Percentiles rank a stretch among this genome's conserved stretches.
These are phyloP conservation scores for Rhodophaea formosa DNA, from an alignment of 2,888 invertebrate genomes.

Conservation along the genomic window DNA sequence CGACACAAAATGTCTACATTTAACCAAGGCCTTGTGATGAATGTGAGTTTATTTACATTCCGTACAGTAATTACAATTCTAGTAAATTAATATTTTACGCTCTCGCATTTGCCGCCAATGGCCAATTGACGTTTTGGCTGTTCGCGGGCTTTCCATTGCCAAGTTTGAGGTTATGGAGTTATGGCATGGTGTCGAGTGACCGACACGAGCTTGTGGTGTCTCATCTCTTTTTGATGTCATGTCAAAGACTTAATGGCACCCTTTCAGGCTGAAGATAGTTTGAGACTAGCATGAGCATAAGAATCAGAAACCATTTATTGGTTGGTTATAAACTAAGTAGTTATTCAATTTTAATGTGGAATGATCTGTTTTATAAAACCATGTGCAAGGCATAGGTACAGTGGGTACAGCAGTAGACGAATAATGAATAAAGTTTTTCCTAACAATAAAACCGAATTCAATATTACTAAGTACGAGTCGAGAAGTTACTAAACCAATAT, in stretches of 20 bases:
- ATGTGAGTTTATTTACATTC: not conserved
- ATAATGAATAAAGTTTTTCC: no score
- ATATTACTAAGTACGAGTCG: no score
- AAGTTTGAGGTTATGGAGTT: conserved; percentile 16
- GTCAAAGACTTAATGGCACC: not conserved
- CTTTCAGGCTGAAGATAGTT: not conserved
- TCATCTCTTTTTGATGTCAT: not conserved
- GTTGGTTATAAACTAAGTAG: no score
- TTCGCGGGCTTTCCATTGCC: conserved; percentile 12
- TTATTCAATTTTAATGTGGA: no score
- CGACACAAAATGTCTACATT: not conserved
- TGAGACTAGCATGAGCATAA: no score
- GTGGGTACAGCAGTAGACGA: no score
- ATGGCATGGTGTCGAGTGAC: not conserved
- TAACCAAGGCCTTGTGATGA: not conserved
- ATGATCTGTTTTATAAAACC: no score
- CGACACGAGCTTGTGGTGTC: not conserved
- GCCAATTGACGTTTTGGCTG: conserved; percentile 19
- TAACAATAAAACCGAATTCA: no score
- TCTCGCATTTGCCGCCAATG: conserved; percentile 8
- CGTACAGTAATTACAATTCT: not conserved
- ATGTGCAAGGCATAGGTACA: no score
- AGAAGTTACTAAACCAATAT: no score
- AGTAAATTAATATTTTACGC: conserved; percentile 15
- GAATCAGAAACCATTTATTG: no score